Evolutionary conservation across 2,888 invertebrate species (phyloP), one percentile per base, ranked within the genome.

Genomic region (Branchellion lobata): DNA sequence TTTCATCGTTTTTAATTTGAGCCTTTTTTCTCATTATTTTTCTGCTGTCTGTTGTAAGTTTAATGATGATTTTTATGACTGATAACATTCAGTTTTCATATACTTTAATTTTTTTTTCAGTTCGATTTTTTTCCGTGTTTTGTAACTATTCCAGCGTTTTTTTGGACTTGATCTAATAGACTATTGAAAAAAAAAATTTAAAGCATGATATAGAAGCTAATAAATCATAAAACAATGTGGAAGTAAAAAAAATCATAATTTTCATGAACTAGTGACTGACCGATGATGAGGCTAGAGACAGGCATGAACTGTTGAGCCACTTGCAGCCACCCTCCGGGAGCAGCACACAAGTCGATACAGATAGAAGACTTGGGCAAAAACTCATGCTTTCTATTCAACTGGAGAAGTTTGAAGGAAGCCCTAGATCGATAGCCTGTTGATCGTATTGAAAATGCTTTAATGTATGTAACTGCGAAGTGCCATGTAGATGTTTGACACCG

Each of bases 241-340:
- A n/a, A n/a, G n/a, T n/a, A n/a, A n/a, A n/a, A n/a, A n/a, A n/a
- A n/a, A n/a, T n/a, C n/a, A n/a, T n/a, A n/a, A 68, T 86, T 40
- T 8, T 40, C 40, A 14, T 40, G 40, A 40, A 40, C 40, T 8
- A 5, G 8, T 40, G 8, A 40, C 40, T 40, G 40, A 90, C 90
- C 96, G 75, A 99, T 90, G 21, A 98, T 94, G 79, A 97, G 90
- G 86, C 95, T 95, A 3, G 96, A 96, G 0, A 96, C 91, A 0
- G 99, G 98, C 95, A 98, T 97, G 87, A 96, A 94, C 87, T 99
- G 93, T 85, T 93, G 92, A 73, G 97, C 98, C 78, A 99, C 98
- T 85, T 90, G 99, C 92, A 98, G 94, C 98, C 99, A 98, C 84
- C 97, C 97, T 86, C 98, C 98, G 0, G 99, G 99, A 0, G 99